phyloP scores from a whole-genome alignment of 2,113 vertebrate species.

The Anhinga anhinga region DNA sequence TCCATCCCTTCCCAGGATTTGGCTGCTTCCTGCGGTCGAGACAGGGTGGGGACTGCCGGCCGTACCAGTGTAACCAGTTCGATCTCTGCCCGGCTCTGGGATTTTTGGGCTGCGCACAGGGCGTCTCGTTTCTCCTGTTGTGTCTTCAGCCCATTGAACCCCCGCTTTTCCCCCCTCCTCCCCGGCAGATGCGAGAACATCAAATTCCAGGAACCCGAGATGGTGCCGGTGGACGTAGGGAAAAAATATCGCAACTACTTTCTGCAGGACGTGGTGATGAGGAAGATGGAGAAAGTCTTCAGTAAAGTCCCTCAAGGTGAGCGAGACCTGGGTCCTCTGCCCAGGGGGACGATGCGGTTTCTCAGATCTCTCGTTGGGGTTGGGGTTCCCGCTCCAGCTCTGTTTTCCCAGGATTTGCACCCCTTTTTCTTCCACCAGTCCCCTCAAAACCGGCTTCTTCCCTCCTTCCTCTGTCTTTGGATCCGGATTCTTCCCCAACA shows the following conservation, averaged over 20 bases:
- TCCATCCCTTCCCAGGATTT: neutral
- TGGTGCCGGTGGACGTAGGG: slow-evolving; percentile 66
- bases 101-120: neutral
- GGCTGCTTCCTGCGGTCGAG: neutral
- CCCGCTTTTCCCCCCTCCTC: rapidly evolving
- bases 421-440: neutral
- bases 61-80: neutral
- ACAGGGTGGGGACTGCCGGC: neutral
- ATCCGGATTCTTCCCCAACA: neutral
- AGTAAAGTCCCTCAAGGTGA: slow-evolving; percentile 45
- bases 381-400: too few relatives aligned
- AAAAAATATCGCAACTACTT: slow-evolving; percentile 74
- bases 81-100: neutral
- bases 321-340: neutral
- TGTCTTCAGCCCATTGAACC: rapidly evolving
- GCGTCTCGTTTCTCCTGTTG: neutral
- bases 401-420: too few relatives aligned
- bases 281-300: slow-evolving; percentile 72
- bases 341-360: neutral
- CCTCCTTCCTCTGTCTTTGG: neutral
- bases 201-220: slow-evolving; percentile 71
- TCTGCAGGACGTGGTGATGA: slow-evolving; percentile 74
- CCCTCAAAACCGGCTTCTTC: neutral
- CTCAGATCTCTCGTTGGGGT: neutral
- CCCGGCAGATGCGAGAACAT: slow-evolving; percentile 70